Base-by-base conservation (phyloP, 2,113 vertebrate genomes). In the Electrona antarctica region DNA sequence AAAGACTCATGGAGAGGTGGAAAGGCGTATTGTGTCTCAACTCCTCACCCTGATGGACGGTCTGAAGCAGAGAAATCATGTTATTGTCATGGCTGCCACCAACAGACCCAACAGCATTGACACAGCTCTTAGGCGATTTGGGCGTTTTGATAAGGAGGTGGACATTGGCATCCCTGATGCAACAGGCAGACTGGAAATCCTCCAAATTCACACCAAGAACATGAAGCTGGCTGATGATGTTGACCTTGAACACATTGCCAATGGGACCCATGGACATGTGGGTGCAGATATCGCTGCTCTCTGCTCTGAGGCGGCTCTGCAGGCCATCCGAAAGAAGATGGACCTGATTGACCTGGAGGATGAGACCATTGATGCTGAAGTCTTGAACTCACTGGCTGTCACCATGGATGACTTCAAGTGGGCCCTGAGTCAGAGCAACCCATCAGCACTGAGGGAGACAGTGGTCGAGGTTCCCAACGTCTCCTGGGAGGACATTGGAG, bases 381-480 rank as follows among this genome's bases (percentile, higher is more conserved):
- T 96, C 70, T 96, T 96, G 95, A 96, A 95, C 67, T 96, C 95
- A 0, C 74, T 96, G 88, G 95, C 95, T 54, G 95, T 96, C 67
- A 96, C 95, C 8, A 97, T 97, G 95, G 95, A 97, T 90, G 95
- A 97, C 84, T 97, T 97, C 88, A 93, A 96, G 95, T 96, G 95
- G 95, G 95, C 95, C 45, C 87, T 96, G 72, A 96, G 95, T 81
- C 95, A 96, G 89, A 96, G 95, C 85, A 96, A 96, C 68, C 95
- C 95, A 56, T 96, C 95, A 69, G 95, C 95, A 52, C 88, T 96
- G 67, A 41, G 33, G 33, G 33, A 41, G 33, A 41, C 33, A 41
- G 33, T 41, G 33, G 33, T 41, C 5, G 33, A 86, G 95, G 95
- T 96, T 55, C 95, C 95, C 55, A 95, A 96, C 71, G 95, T 96